Evolutionary conservation across 1,140 invertebrate genomes (phyloP).

Genomic region (Diorhabda elongata): DNA sequence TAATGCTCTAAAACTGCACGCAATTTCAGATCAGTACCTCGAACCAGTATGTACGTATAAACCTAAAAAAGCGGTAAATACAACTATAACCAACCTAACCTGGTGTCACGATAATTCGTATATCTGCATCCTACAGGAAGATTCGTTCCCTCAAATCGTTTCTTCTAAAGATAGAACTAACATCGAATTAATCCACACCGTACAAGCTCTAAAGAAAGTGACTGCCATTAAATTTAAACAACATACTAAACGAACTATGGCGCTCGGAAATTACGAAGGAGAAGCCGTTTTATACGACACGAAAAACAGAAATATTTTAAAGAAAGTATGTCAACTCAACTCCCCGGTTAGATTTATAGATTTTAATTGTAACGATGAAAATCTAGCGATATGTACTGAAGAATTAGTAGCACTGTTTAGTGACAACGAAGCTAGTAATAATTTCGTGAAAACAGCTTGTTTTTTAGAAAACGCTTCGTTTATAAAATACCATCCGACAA

Average conservation of each 20-base stretch:
- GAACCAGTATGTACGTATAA: conserved; percentile 8
- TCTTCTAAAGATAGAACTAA: conserved; percentile 28
- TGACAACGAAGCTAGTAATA: conserved; percentile 5
- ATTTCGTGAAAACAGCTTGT: conserved; percentile 14
- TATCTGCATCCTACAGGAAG: conserved; percentile 24
- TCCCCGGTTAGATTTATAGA: conserved; percentile 24
- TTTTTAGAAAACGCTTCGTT: conserved; percentile 7
- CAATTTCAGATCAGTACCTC: conserved; percentile 7
- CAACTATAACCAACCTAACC: conserved; percentile 10
- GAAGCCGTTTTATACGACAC: conserved; percentile 34
- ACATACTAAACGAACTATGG: conserved; percentile 26
- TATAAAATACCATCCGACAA: conserved; percentile 25
- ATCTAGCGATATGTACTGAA: conserved; percentile 10
- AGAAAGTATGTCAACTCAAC: conserved; percentile 20
- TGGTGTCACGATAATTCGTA: conserved; percentile 36
- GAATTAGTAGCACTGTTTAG: conserved; percentile 3
- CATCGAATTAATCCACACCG: conserved; percentile 25
- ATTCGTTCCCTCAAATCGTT: conserved; percentile 28
- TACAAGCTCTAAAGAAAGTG: conserved; percentile 23
- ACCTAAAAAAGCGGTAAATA: background rate
- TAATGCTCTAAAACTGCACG: conserved; percentile 6
- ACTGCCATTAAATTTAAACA: conserved; percentile 27
- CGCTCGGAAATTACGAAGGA: conserved; percentile 24
- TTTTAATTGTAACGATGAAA: conserved; percentile 24
- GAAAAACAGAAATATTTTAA: conserved; percentile 28